phyloP scores from a whole-genome alignment of 2,888 invertebrate genomes.

The Malthinus flaveolus region DNA sequence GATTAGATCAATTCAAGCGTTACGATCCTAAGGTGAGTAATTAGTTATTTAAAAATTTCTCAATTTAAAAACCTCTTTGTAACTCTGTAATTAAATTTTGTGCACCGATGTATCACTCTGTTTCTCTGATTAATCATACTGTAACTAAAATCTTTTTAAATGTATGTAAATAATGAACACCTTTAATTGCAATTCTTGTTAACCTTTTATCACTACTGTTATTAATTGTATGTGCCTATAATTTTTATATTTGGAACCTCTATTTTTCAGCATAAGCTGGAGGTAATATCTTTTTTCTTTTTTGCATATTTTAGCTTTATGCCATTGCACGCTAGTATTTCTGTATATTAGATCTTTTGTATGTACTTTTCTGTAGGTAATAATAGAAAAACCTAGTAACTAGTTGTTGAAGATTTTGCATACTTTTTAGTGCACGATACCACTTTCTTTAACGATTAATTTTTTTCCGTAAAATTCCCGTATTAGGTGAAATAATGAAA shows the following conservation, averaged over 20 bases:
- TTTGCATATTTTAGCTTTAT: conserved; percentile 27
- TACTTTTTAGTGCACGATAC: not conserved
- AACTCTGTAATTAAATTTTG: conserved; percentile 8
- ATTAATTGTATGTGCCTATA: conserved; percentile 25
- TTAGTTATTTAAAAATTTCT: not conserved
- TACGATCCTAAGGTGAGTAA: conserved; percentile 90
- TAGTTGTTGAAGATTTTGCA: not conserved
- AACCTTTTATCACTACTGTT: conserved; percentile 17
- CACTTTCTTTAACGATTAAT: no score
- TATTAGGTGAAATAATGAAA: no score
- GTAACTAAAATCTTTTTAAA: conserved; percentile 8
- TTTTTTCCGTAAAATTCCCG: no score
- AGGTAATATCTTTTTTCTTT: conserved; percentile 42
- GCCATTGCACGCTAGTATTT: conserved; percentile 9
- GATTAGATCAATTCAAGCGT: conserved; percentile 92
- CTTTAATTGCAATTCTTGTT: conserved; percentile 8
- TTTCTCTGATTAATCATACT: conserved; percentile 1
- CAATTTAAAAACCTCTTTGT: conserved; percentile 12
- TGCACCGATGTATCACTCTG: conserved; percentile 9
- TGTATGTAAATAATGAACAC: conserved; percentile 1
- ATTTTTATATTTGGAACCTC: conserved; percentile 35
- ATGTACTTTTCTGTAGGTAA: not conserved
- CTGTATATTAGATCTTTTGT: not conserved
- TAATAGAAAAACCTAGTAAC: conserved; percentile 4
- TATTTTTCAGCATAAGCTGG: conserved; percentile 48